phyloP scores from a whole-genome alignment of 2,113 vertebrate species.

The Columbina picui region DNA sequence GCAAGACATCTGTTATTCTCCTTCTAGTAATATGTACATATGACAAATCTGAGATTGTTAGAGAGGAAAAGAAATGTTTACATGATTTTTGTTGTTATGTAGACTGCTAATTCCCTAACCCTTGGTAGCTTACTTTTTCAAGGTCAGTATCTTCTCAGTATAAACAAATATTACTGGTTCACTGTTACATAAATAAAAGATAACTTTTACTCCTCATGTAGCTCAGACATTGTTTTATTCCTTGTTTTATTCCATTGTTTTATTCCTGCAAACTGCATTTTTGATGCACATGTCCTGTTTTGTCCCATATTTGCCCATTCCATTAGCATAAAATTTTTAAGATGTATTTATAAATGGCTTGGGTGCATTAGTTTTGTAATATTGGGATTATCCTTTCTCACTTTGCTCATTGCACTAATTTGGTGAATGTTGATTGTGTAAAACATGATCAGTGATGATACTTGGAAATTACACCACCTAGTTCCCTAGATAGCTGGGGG shows the following conservation, averaged over 20 bases:
- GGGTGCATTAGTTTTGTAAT: background rate
- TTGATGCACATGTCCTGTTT: background rate
- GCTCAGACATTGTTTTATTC: background rate
- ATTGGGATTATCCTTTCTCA: background rate
- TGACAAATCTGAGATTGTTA: background rate
- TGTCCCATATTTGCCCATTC: background rate
- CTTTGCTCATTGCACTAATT: background rate
- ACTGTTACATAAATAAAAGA: background rate
- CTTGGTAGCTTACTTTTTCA: background rate
- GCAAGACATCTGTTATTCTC: background rate
- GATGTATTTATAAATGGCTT: background rate
- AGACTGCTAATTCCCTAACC: background rate
- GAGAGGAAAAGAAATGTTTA: background rate
- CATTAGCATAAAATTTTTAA: background rate
- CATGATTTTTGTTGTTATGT: background rate
- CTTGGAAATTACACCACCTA: background rate
- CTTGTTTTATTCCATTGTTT: background rate
- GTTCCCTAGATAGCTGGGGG: background rate
- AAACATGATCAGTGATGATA: background rate
- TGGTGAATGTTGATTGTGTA: background rate
- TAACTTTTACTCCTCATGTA: background rate
- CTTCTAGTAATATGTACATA: background rate
- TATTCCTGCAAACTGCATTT: background rate
- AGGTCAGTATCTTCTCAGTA: background rate
- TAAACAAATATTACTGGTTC: background rate